phyloP scores from a whole-genome alignment of 2,797 vertebrate genomes.

The Chaetophractus vellerosus region DNA sequence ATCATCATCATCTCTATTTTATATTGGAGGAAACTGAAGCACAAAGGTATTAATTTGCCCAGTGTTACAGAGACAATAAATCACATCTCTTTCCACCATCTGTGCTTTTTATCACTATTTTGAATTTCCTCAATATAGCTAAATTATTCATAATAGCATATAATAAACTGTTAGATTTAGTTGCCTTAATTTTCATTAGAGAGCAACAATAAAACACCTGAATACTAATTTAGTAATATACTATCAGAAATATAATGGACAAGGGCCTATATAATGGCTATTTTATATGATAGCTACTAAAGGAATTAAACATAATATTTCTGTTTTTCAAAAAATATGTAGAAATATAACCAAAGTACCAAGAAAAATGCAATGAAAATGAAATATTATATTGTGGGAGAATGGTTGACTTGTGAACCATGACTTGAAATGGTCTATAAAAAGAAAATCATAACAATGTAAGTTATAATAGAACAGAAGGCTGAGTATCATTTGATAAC shows the following conservation, averaged over 20 bases:
- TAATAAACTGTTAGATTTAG: not conserved
- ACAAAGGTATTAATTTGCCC: not conserved
- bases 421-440: not conserved
- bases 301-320: not conserved
- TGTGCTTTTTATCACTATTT: not conserved
- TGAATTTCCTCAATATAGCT: not conserved
- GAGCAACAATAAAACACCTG: not conserved
- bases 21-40: conserved; percentile 1
- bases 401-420: not conserved
- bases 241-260: not conserved
- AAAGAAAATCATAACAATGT: conserved; percentile 3
- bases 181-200: not conserved
- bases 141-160: not conserved
- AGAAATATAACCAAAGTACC: not conserved
- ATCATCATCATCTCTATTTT: not conserved
- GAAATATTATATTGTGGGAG: conserved; percentile 12
- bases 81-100: not conserved
- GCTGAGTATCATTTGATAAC: not conserved
- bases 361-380: not conserved
- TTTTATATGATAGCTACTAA: not conserved
- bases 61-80: not conserved
- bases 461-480: not conserved
- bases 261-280: not conserved
- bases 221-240: not conserved
- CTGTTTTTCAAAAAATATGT: not conserved